Base-by-base conservation (phyloP, 1,140 invertebrate genomes). In the Drosophila mauritiana region DNA sequence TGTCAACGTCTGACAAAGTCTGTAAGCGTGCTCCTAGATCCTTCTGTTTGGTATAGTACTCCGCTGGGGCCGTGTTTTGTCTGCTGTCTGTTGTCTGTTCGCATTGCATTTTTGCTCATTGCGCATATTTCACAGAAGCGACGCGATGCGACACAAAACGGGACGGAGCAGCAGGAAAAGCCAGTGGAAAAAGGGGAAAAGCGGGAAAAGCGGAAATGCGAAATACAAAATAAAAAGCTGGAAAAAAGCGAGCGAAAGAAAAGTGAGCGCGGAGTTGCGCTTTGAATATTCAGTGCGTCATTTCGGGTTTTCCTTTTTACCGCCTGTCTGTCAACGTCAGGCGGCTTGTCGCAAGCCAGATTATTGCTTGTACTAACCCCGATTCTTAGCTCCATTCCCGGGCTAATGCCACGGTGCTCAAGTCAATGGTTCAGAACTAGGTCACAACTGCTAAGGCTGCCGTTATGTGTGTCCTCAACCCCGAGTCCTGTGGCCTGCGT, bases 231-330 rank as follows among this genome's bases (percentile, higher is more conserved):
- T 57, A 62, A 58, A 56, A 84, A 67, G 48, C 39, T 31, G 31
- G 10, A 55, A 31, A 10, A 36, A 7, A 42, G 40, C 40, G 40
- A 55, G 37, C 5, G 15, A 61, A 77, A 56, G 68, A 84, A 62
- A 62, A 58, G 45, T 42, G 54, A 51, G 49, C 74, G 78, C 74
- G 61, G 51, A 85, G 82, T 78, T 85, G 51, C 53, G 84, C 84
- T 89, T 88, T 88, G 83, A 88, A 88, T 88, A 89, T 88, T 88
- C 84, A 89, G 83, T 89, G 84, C 84, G 58, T 77, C 80, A 83
- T 89, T 89, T 86, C 61, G 54, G 61, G 59, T 56, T 58, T 51
- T 76, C 59, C 51, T 73, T 58, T 54, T 43, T 59, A 59, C 64
- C 42, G 59, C 57, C 51, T 54, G 69, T 74, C 78, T 58, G 79